Percentiles rank a stretch among this genome's conserved stretches.
Evolutionary conservation across 2,888 invertebrate species (phyloP).

Genomic region (Oxycera nigricornis): DNA sequence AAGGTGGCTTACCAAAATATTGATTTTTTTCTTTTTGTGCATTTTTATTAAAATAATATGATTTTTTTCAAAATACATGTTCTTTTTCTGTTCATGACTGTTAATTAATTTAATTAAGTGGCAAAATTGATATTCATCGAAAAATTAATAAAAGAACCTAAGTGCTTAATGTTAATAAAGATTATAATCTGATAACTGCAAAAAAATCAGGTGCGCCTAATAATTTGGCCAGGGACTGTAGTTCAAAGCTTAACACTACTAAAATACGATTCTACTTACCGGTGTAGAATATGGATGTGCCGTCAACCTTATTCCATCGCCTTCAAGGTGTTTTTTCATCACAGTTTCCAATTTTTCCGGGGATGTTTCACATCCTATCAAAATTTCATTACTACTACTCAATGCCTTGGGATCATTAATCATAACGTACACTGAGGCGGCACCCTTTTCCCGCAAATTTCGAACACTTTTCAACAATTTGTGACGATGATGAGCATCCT

Average conservation of each 20-base stretch:
- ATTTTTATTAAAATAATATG: no score
- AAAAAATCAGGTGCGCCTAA: no score
- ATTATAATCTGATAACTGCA: no score
- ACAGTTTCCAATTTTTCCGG: constrained; percentile 73
- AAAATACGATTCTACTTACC: constrained; percentile 69
- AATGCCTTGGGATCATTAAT: constrained; percentile 75
- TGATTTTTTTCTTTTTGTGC: no score
- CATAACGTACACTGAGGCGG: constrained; percentile 91
- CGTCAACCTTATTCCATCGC: constrained; percentile 85
- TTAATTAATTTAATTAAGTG: no score
- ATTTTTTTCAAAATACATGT: no score
- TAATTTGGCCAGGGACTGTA: neutral
- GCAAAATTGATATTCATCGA: no score
- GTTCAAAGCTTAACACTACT: neutral
- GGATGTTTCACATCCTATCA: constrained; percentile 61
- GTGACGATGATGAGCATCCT: constrained; percentile 81
- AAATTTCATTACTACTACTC: constrained; percentile 65
- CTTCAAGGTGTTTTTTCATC: constrained; percentile 81
- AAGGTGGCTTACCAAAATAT: no score
- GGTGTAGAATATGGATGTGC: constrained; percentile 90
- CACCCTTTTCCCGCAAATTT: constrained; percentile 87
- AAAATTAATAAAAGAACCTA: no score
- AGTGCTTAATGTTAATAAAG: no score
- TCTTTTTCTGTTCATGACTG: no score
- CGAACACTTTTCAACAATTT: constrained; percentile 84